These are phyloP conservation scores for Cheilosia vulpina DNA, from an alignment of 2,888 invertebrate species.

Conservation along the genomic window DNA sequence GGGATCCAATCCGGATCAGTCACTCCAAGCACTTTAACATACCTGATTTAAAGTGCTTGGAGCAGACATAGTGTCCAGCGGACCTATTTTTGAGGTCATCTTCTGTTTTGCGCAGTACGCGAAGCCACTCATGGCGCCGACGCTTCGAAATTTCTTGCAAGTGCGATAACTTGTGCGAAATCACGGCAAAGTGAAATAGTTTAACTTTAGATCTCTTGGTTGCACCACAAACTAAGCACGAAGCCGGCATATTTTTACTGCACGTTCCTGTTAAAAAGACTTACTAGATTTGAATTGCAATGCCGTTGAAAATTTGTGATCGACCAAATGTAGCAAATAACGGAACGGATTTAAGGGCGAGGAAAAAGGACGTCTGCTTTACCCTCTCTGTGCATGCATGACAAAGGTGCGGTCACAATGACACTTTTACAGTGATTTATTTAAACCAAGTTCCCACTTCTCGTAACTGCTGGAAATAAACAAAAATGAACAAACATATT, in stretches of 20 bases:
- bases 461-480: too few relatives aligned
- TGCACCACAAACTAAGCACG: conserved; percentile 25
- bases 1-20: conserved; percentile 33
- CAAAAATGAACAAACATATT: too few relatives aligned
- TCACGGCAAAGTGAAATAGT: conserved; percentile 15
- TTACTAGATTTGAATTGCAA: too few relatives aligned
- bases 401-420: too few relatives aligned
- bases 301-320: too few relatives aligned
- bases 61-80: conserved; percentile 15
- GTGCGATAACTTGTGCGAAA: neutral
- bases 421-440: too few relatives aligned
- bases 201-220: conserved; percentile 12
- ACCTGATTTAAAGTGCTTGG: conserved; percentile 39
- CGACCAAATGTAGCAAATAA: too few relatives aligned
- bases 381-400: too few relatives aligned
- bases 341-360: too few relatives aligned
- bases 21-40: conserved; percentile 4
- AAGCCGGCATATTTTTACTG: conserved; percentile 11
- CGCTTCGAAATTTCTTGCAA: conserved; percentile 14
- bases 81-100: neutral
- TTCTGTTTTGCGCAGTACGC: conserved; percentile 6
- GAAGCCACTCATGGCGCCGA: conserved; percentile 24
- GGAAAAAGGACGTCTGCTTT: too few relatives aligned
- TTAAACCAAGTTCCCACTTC: too few relatives aligned
- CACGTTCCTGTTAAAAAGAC: too few relatives aligned